These are phyloP conservation scores for Osmerus mordax DNA, from an alignment of 2,113 vertebrate species.

Conservation along the genomic window DNA sequence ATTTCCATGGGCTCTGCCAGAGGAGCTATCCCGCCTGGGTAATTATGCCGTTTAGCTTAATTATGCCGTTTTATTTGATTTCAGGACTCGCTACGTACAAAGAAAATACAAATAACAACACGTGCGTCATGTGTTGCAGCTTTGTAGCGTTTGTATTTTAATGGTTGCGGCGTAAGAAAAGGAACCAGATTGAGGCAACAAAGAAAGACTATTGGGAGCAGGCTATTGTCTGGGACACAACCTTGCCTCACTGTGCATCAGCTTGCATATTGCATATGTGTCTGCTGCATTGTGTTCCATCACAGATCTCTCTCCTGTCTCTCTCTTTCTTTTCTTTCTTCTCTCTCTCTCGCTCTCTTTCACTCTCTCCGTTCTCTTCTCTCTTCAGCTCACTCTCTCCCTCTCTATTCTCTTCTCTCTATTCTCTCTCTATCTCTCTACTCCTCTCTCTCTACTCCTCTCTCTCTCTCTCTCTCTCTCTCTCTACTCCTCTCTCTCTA, in stretches of 20 bases:
- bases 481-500: background rate
- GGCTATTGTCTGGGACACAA: too few species aligned
- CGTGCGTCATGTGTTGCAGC: background rate
- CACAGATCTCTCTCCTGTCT: slow-evolving; percentile 1
- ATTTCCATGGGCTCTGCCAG: slow-evolving; percentile 73
- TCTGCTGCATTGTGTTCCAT: slow-evolving; percentile 21
- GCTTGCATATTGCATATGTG: slow-evolving; percentile 18
- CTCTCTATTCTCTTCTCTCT: background rate
- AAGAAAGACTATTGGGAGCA: too few species aligned
- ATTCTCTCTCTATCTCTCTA: background rate
- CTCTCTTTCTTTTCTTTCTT: slow-evolving; percentile 10
- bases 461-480: background rate
- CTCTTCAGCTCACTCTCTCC: background rate
- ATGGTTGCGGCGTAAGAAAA: too few species aligned
- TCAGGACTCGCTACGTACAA: background rate
- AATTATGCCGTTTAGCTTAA: slow-evolving; percentile 55
- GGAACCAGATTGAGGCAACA: too few species aligned
- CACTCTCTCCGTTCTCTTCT: background rate
- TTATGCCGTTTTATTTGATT: background rate
- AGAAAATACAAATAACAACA: slow-evolving; percentile 14
- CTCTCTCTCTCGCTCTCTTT: background rate
- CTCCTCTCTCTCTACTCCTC: background rate
- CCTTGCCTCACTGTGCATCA: slow-evolving; percentile 1
- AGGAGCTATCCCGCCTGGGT: slow-evolving; percentile 86
- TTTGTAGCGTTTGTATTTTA: too few species aligned